These are phyloP conservation scores for Baronia brevicornis DNA, from an alignment of 2,888 invertebrate species.

Conservation along the genomic window DNA sequence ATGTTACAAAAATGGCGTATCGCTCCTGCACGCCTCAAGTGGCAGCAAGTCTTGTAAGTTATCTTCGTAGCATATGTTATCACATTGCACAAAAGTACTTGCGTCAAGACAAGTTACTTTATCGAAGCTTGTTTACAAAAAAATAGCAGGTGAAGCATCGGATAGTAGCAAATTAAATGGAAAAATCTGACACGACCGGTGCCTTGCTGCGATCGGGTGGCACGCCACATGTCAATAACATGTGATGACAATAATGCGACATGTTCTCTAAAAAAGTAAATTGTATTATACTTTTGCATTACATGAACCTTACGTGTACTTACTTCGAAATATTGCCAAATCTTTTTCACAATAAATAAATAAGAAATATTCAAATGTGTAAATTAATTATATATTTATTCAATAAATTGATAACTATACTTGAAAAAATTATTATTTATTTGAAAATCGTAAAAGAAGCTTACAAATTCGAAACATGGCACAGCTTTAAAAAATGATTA, in stretches of 20 bases:
- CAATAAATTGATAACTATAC: too few species aligned
- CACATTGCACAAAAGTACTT: slow-evolving; percentile 31
- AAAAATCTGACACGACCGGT: slow-evolving; percentile 36
- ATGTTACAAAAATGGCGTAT: slow-evolving; percentile 33
- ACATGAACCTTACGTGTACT: too few species aligned
- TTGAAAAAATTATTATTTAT: too few species aligned
- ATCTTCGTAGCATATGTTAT: slow-evolving; percentile 48
- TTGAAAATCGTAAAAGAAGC: too few species aligned
- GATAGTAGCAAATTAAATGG: slow-evolving; percentile 40
- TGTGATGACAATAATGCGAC: slow-evolving; percentile 26
- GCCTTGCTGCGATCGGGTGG: slow-evolving; percentile 34
- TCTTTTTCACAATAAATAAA: too few species aligned
- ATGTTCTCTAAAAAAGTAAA: too few species aligned
- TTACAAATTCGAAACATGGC: too few species aligned
- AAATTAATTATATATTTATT: too few species aligned
- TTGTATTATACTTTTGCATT: too few species aligned
- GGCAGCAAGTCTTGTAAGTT: slow-evolving; percentile 36
- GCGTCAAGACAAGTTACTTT: slow-evolving; percentile 43
- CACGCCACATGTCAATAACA: slow-evolving; percentile 47
- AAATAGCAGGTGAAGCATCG: slow-evolving; percentile 44
- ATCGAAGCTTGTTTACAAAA: slow-evolving; percentile 49
- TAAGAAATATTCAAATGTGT: too few species aligned
- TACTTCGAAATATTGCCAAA: too few species aligned
- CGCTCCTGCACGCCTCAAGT: slow-evolving; percentile 32
- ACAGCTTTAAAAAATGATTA: too few species aligned